Evolutionary conservation across 2,797 vertebrate genomes (phyloP).

Genomic region (Balearica regulorum): DNA sequence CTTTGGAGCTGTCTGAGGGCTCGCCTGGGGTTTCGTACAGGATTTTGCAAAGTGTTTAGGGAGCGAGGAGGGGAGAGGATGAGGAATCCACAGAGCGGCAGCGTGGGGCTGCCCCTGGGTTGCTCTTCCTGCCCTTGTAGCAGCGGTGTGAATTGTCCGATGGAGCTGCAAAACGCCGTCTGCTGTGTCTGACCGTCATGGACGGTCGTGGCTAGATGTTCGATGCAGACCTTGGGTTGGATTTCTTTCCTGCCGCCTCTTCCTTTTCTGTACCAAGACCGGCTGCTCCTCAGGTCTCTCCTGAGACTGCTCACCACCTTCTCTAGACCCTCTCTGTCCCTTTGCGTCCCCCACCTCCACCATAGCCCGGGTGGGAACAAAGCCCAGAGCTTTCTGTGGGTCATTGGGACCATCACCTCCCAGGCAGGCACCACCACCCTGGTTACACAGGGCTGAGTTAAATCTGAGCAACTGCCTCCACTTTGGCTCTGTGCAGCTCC

Average conservation of each 20-base stretch:
- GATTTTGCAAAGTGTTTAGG: background rate
- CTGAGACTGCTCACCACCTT: background rate
- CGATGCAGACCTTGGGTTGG: background rate
- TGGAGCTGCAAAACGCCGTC: background rate
- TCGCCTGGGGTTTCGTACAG: background rate
- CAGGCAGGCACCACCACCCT: background rate
- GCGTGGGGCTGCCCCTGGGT: background rate
- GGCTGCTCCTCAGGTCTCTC: background rate
- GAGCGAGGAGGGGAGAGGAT: background rate
- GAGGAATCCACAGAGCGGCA: background rate
- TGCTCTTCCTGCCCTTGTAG: background rate
- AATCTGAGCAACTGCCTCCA: background rate
- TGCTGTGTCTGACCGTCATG: rapidly evolving
- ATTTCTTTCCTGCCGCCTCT: background rate
- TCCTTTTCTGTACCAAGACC: background rate
- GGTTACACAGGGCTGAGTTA: background rate
- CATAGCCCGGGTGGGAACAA: background rate
- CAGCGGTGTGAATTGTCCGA: background rate
- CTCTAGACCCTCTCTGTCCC: background rate
- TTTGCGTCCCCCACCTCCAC: rapidly evolving
- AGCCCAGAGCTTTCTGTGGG: background rate
- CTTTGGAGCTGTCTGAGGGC: background rate
- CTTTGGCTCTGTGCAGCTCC: background rate
- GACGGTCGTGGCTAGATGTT: background rate
- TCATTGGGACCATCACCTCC: background rate